Percentiles rank a stretch among this genome's conserved stretches.
Evolutionary conservation across 2,113 vertebrate species (phyloP).

Genomic region (Bufo bufo): DNA sequence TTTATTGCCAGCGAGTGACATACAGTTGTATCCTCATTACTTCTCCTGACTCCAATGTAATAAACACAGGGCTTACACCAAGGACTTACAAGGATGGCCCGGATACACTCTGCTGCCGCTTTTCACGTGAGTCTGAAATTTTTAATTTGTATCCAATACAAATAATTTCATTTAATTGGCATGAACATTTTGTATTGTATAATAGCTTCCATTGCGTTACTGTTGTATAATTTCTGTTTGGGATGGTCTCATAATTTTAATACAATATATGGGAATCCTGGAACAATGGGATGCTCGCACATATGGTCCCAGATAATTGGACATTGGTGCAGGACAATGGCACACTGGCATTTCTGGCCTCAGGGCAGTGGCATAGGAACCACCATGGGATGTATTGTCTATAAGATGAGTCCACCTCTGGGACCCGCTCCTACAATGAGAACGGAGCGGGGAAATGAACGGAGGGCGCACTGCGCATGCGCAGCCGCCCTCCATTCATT

Average conservation of each 20-base stretch:
- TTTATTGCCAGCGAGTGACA: constrained; percentile 9
- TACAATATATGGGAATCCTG: neutral
- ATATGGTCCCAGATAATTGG: neutral
- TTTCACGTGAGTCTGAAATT: constrained; percentile 8
- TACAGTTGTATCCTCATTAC: neutral
- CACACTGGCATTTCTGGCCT: neutral
- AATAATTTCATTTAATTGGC: neutral
- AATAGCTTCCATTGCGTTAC: neutral
- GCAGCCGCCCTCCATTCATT: too few relatives aligned
- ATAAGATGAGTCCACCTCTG: neutral
- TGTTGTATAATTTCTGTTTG: neutral
- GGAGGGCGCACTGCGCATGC: too few relatives aligned
- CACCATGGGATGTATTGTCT: too few relatives aligned
- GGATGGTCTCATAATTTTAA: neutral
- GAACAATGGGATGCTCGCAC: neutral
- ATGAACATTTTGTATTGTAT: neutral
- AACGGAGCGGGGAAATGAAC: too few relatives aligned
- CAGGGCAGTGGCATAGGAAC: neutral
- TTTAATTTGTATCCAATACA: neutral
- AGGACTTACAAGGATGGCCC: constrained; percentile 22
- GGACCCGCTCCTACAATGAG: too few relatives aligned
- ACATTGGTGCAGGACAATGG: neutral
- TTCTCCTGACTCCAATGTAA: constrained; percentile 30
- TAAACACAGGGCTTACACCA: neutral
- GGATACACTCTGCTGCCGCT: neutral